Evolutionary conservation across 1,140 invertebrate genomes (phyloP), one percentile per base, ranked within the genome.

Genomic region (Xylocopa sonorina): DNA sequence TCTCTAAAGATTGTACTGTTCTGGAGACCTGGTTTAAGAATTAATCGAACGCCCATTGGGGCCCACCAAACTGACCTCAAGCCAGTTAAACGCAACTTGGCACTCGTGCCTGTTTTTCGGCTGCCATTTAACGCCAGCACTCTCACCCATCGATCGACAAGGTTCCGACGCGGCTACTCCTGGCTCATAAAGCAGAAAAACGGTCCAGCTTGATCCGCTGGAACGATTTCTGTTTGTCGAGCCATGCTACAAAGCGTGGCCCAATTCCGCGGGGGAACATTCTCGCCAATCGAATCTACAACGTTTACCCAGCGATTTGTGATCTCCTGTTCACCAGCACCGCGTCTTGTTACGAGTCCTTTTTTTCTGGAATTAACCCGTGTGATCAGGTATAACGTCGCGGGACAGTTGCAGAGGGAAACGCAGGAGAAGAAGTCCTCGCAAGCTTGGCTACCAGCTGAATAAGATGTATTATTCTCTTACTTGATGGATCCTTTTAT

Each of bases 241-340:
- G 41, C 24, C n/a, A n/a, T 21, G 55, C 62, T 67, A 46, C 51
- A 14, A 43, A 76, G 27, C 63, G 73, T 68, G 48, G 53, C 74
- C 55, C 68, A 71, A 62, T 74, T 58, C 55, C 66, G 43, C 43
- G 27, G 66, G 27, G 66, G 12, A 71, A 71, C 75, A 66, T 71
- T 78, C 58, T 60, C 66, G 43, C 66, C 68, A 78, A 78, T 71
- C 55, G 66, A 78, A 78, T 78, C 71, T 71, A 43, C 55, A 32
- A 58, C 68, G 75, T 78, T 71, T 78, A 32, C 75, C 29, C 48
- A 71, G 58, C 58, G 75, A 78, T 71, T 78, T 29, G 75, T 78
- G 71, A 78, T 78, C 67, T 71, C 67, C 75, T 78, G 75, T 78
- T 71, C 62, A 78, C 75, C 16, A 27, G 24, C 10, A 41, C 53